These are phyloP conservation scores for Leucophenga montana DNA, from an alignment of 2,888 invertebrate species.

Conservation along the genomic window DNA sequence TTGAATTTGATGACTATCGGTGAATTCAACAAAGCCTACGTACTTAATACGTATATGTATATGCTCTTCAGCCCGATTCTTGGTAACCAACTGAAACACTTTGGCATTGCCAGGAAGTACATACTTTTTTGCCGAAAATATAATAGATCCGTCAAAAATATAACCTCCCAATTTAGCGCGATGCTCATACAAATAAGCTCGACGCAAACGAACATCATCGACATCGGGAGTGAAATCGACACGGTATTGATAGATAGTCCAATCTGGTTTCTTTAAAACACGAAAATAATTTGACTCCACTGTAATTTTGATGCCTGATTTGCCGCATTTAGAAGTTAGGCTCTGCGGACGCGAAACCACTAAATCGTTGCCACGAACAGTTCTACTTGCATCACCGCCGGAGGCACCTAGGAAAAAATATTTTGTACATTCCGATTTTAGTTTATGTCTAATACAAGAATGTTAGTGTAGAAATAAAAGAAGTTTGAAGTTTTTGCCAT, in stretches of 20 bases:
- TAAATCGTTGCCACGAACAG: conserved; percentile 68
- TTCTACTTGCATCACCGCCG: conserved; percentile 87
- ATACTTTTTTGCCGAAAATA: conserved; percentile 78
- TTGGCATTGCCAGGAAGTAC: conserved; percentile 27
- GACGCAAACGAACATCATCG: conserved; percentile 78
- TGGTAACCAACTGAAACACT: conserved; percentile 77
- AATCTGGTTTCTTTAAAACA: conserved; percentile 78
- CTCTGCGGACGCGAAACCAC: conserved; percentile 59
- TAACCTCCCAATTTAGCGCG: conserved; percentile 76
- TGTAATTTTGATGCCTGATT: conserved; percentile 73
- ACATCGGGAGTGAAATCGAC: conserved; percentile 84
- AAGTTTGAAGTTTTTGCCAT: too few species aligned
- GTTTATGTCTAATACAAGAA: too few species aligned
- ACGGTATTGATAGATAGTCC: conserved; percentile 84
- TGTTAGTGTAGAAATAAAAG: too few species aligned
- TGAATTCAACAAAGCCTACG: conserved; percentile 78
- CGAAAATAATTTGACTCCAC: conserved; percentile 82
- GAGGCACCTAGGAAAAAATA: too few species aligned
- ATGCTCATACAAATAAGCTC: conserved; percentile 77
- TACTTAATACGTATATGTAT: conserved; percentile 77
- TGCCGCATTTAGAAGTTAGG: conserved; percentile 72
- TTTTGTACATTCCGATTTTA: too few species aligned
- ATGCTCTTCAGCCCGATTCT: conserved; percentile 75
- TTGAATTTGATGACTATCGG: conserved; percentile 82
- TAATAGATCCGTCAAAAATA: conserved; percentile 83